phyloP scores from a whole-genome alignment of 2,797 vertebrate genomes.

The Varecia variegata region DNA sequence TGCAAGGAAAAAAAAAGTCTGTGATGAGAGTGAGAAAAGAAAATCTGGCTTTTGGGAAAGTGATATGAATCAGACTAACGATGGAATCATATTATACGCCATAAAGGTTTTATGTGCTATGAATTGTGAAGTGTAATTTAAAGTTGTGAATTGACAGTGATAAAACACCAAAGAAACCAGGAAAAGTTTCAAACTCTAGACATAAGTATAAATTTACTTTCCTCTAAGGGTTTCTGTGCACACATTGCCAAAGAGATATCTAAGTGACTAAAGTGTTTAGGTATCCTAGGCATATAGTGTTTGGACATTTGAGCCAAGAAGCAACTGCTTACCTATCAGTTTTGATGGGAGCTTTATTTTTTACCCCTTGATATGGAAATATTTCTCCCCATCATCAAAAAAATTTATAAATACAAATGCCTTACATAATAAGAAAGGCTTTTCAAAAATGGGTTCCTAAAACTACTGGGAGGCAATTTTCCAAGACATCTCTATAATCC shows the following conservation, averaged over 20 bases:
- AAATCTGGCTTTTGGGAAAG: not conserved
- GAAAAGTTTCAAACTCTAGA: not conserved
- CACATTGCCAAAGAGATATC: not conserved
- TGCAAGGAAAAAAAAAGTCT: not conserved
- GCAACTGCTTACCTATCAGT: not conserved
- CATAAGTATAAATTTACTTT: not conserved
- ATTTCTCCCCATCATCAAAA: not conserved
- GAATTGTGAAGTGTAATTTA: constrained; percentile 36
- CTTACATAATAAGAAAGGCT: not conserved
- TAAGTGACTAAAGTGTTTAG: not conserved
- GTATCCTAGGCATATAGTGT: not conserved
- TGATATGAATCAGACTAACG: constrained; percentile 33
- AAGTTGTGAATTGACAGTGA: not conserved
- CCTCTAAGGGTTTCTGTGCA: not conserved
- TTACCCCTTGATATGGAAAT: not conserved
- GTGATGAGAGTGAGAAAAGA: not conserved
- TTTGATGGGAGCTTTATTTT: not conserved
- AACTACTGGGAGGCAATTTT: not conserved
- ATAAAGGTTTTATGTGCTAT: constrained; percentile 10
- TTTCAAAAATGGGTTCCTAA: not conserved
- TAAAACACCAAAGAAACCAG: not conserved
- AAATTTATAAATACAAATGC: not conserved
- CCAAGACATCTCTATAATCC: not conserved
- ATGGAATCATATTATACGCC: not conserved
- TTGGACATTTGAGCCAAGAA: not conserved